phyloP scores from a whole-genome alignment of 1,140 invertebrate genomes.

The Caenorhabditis latens region DNA sequence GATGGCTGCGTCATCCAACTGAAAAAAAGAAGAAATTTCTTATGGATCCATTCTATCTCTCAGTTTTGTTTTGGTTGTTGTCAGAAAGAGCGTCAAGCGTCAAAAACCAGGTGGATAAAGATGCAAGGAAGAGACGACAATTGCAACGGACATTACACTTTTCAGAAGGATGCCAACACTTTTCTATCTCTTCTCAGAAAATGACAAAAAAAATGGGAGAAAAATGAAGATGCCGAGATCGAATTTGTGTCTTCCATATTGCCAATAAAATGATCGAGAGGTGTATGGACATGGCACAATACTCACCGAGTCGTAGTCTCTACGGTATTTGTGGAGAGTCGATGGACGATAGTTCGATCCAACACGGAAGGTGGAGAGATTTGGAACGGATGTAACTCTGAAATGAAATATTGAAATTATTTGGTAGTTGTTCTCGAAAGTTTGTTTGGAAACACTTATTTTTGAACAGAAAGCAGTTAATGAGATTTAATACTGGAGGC shows the following conservation, averaged over 20 bases:
- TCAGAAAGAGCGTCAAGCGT: conserved; percentile 4
- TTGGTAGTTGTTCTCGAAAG: too few species aligned
- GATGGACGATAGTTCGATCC: conserved; percentile 68
- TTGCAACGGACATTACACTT: conserved; percentile 50
- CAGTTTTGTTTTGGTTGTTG: conserved; percentile 38
- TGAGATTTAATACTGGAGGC: neutral
- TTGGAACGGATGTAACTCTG: conserved; percentile 72
- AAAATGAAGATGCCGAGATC: neutral
- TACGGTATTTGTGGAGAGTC: conserved; percentile 72
- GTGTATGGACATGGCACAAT: too few species aligned
- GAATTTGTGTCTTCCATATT: neutral
- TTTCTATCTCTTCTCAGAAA: conserved; percentile 35
- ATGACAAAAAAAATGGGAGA: neutral
- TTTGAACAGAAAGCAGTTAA: neutral
- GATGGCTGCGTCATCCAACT: conserved; percentile 71
- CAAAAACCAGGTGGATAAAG: conserved; percentile 40
- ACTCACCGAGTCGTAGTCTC: conserved; percentile 70
- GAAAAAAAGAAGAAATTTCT: conserved; percentile 14
- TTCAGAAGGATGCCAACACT: conserved; percentile 42
- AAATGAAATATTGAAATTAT: conserved; percentile 37
- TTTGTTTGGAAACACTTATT: too few species aligned
- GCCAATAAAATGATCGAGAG: too few species aligned
- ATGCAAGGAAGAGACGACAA: conserved; percentile 26
- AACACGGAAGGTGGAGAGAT: conserved; percentile 71
- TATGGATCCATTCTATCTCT: conserved; percentile 1